Evolutionary conservation across 2,113 vertebrate genomes (phyloP).

Genomic region (Delphinapterus leucas): DNA sequence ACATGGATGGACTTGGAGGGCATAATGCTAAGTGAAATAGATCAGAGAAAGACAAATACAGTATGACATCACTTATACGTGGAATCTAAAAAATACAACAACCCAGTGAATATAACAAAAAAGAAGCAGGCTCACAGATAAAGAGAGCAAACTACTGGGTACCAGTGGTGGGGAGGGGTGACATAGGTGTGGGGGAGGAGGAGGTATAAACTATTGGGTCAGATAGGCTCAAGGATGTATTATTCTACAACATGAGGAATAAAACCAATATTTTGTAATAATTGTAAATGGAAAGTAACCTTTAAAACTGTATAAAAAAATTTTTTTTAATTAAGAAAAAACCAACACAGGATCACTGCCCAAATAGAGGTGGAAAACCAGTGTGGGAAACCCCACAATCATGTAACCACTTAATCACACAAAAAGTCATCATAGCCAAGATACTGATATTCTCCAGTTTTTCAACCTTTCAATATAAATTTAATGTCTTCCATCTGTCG

Average conservation of each 20-base stretch:
- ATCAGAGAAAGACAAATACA: background rate
- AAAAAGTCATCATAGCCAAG: background rate
- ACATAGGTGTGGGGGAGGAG: background rate
- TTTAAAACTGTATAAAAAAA: background rate
- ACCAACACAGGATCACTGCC: background rate
- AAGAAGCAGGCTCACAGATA: background rate
- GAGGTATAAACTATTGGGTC: background rate
- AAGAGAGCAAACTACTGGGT: background rate
- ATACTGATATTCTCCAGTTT: background rate
- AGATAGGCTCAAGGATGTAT: background rate
- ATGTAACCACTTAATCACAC: background rate
- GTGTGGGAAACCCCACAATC: background rate
- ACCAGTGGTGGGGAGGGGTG: background rate
- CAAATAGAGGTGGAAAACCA: background rate
- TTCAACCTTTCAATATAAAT: background rate
- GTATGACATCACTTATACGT: background rate
- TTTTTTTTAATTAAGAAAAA: background rate
- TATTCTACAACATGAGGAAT: background rate
- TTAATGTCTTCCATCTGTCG: background rate
- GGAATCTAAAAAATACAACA: background rate
- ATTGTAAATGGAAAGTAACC: background rate
- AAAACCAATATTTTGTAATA: background rate
- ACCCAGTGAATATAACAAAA: background rate
- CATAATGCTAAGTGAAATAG: background rate
- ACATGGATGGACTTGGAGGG: background rate